phyloP scores from a whole-genome alignment of 2,888 invertebrate species.

The Macrophya alboannulata region DNA sequence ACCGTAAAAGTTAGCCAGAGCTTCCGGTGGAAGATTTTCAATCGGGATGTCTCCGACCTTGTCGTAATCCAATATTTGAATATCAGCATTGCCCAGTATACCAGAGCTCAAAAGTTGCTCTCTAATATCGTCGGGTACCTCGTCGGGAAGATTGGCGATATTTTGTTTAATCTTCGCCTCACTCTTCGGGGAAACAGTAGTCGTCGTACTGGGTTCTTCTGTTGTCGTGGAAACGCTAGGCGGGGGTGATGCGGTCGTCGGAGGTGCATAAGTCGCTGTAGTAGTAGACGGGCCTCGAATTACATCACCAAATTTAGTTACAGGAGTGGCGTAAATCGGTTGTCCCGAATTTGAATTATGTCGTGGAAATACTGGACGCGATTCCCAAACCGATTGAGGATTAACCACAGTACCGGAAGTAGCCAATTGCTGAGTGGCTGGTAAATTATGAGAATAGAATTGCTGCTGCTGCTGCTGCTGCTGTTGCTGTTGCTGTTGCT shows the following conservation, averaged over 20 bases:
- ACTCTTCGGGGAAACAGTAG: slow-evolving; percentile 81
- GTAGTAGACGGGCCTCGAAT: slow-evolving; percentile 79
- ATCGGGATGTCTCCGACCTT: slow-evolving; percentile 93
- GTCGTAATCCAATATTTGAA: slow-evolving; percentile 93
- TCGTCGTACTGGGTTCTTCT: slow-evolving; percentile 79
- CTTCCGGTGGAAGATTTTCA: slow-evolving; percentile 92
- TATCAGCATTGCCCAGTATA: slow-evolving; percentile 93
- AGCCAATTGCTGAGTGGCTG: slow-evolving; percentile 72
- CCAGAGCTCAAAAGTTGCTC: slow-evolving; percentile 92
- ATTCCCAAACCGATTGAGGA: slow-evolving; percentile 72
- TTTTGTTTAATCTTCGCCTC: slow-evolving; percentile 81
- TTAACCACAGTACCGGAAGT: slow-evolving; percentile 54
- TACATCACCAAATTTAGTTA: slow-evolving; percentile 68
- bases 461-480: slow-evolving; percentile 59
- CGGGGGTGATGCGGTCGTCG: slow-evolving; percentile 81
- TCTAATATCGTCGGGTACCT: slow-evolving; percentile 93
- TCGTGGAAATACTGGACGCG: slow-evolving; percentile 68
- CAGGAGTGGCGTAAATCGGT: slow-evolving; percentile 76
- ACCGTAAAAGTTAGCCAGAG: slow-evolving; percentile 92
- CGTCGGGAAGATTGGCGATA: slow-evolving; percentile 87
- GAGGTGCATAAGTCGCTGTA: slow-evolving; percentile 79
- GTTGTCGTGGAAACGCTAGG: slow-evolving; percentile 81
- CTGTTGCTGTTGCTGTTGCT: slow-evolving; percentile 61
- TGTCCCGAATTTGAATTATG: slow-evolving; percentile 65
- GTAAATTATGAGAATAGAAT: slow-evolving; percentile 70